Evolutionary conservation across 2,888 invertebrate genomes (phyloP).

Genomic region (Chymomyza procnemis): DNA sequence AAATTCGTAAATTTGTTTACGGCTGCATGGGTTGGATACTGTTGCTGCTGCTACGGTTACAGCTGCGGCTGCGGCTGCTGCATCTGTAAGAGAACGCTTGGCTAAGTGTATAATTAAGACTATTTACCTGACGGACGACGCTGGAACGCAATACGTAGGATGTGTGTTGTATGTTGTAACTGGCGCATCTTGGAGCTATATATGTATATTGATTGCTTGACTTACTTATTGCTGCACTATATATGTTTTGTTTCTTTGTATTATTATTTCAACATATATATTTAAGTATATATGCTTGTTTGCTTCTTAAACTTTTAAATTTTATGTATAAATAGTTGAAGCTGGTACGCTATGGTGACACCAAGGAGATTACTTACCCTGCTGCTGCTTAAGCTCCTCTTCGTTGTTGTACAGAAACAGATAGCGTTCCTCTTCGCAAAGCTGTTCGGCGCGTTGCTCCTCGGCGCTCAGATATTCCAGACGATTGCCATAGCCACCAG

Average conservation of each 20-base stretch:
- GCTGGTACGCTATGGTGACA: conserved; percentile 3
- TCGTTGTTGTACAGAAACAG: conserved; percentile 90
- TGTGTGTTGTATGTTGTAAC: not conserved
- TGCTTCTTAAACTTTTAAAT: not conserved
- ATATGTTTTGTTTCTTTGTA: too few species aligned
- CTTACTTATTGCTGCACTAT: too few species aligned
- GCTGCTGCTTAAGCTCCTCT: conserved; percentile 92
- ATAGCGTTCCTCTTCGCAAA: conserved; percentile 97
- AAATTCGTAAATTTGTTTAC: not conserved
- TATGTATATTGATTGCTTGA: conserved; percentile 5
- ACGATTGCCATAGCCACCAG: conserved; percentile 84
- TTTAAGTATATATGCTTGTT: not conserved
- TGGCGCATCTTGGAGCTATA: not conserved
- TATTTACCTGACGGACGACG: not conserved
- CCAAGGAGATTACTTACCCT: conserved; percentile 82
- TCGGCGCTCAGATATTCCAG: conserved; percentile 83
- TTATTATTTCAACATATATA: too few species aligned
- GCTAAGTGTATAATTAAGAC: not conserved
- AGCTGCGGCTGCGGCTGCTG: not conserved
- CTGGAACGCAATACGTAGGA: too few species aligned
- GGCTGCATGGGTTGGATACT: not conserved
- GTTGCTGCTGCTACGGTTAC: too few species aligned
- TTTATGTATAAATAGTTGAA: not conserved
- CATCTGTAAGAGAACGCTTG: not conserved
- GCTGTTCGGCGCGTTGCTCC: conserved; percentile 90